A percentile compares a stretch with the other conserved stretches of the same genome.
These are phyloP conservation scores for Rhadinocentrus ornatus DNA, from an alignment of 2,797 vertebrate species.

Conservation along the genomic window DNA sequence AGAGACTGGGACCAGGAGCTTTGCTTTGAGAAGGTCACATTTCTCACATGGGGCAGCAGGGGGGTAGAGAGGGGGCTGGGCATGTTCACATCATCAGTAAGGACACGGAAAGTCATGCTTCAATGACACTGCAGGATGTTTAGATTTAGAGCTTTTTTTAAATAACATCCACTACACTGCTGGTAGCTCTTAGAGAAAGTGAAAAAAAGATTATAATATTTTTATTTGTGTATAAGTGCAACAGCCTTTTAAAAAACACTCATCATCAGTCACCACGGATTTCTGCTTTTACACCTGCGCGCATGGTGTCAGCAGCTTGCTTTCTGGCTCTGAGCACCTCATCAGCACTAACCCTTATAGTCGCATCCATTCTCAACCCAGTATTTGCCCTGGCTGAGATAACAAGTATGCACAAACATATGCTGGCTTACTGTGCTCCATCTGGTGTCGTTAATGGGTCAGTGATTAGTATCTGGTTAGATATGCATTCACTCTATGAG, in stretches of 20 bases:
- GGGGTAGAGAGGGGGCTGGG: constrained; percentile 22
- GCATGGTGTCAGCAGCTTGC: constrained; percentile 52
- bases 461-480: constrained; percentile 15
- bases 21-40: constrained; percentile 72
- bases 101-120: constrained; percentile 47
- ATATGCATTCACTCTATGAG: neutral
- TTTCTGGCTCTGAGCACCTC: constrained; percentile 9
- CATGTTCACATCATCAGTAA: constrained; percentile 48
- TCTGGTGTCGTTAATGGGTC: constrained; percentile 11
- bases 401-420: constrained; percentile 7
- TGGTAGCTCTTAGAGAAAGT: neutral
- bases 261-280: constrained; percentile 39
- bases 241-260: constrained; percentile 13
- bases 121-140: constrained; percentile 1
- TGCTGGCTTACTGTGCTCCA: constrained; percentile 22
- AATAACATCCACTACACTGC: constrained; percentile 20
- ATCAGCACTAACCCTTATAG: constrained; percentile 54
- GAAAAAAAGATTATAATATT: constrained; percentile 10
- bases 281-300: constrained; percentile 35
- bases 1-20: constrained; percentile 61
- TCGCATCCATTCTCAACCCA: constrained; percentile 11
- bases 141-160: constrained; percentile 19
- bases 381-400: constrained; percentile 6
- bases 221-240: neutral
- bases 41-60: constrained; percentile 44